A percentile compares a stretch with the other conserved stretches of the same genome.
These are phyloP conservation scores for Platycercus adscitus DNA, from an alignment of 2,113 vertebrate species.

Conservation along the genomic window DNA sequence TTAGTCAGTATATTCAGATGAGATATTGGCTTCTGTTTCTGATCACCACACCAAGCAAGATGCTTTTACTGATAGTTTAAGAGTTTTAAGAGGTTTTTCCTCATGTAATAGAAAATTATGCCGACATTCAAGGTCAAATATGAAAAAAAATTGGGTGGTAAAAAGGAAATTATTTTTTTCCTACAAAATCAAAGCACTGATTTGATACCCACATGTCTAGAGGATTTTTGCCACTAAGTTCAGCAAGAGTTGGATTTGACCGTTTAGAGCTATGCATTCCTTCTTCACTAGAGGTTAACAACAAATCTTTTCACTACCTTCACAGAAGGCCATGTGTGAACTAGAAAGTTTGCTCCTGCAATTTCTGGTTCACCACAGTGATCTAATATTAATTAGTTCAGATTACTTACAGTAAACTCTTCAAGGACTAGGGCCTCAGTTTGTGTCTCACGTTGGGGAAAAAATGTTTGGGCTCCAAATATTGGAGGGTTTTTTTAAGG, in stretches of 20 bases:
- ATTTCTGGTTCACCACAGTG: neutral
- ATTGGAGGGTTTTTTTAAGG: neutral
- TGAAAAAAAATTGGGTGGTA: neutral
- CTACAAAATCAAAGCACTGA: neutral
- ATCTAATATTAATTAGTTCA: neutral
- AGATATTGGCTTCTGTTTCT: constrained; percentile 5
- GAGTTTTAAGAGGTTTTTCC: neutral
- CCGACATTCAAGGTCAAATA: neutral
- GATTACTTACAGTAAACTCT: neutral
- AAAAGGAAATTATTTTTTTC: neutral
- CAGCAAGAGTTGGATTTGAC: neutral
- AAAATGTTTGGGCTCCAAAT: neutral
- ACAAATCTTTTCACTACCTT: neutral
- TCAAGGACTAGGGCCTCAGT: neutral
- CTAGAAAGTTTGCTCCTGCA: neutral
- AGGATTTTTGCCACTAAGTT: neutral
- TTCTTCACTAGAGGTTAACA: neutral
- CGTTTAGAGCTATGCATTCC: neutral
- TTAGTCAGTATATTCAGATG: neutral
- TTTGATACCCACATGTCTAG: neutral
- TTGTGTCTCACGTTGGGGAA: neutral
- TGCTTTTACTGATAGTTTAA: neutral
- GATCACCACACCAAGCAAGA: neutral
- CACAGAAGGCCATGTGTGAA: neutral
- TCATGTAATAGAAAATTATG: neutral